Evolutionary conservation across 2,113 vertebrate species (phyloP).

Genomic region (Tupaia chinensis): DNA sequence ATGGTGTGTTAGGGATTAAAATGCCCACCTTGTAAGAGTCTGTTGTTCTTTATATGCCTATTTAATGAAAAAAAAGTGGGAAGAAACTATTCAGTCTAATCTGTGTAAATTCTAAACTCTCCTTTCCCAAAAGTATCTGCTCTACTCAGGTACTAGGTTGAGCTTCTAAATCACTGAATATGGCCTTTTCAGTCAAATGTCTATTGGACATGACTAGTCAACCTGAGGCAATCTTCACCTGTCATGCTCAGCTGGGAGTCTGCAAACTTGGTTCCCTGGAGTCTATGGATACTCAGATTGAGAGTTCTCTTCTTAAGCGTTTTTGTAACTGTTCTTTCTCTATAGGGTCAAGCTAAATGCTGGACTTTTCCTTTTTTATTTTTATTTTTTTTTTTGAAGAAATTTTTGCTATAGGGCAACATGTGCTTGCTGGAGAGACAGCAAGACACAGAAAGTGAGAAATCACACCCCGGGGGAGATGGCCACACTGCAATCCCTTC

Average conservation of each 20-base stretch:
- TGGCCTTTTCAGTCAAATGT: neutral
- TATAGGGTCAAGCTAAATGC: neutral
- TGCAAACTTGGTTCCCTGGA: neutral
- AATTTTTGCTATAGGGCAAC: no score
- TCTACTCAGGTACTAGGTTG: neutral
- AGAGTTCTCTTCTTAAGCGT: neutral
- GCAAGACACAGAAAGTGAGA: no score
- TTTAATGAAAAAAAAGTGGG: neutral
- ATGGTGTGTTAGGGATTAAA: neutral
- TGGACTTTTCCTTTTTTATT: neutral
- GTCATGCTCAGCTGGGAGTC: neutral
- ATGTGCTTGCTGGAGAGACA: no score
- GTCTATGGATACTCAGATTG: neutral
- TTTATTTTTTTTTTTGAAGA: no score
- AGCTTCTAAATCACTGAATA: neutral
- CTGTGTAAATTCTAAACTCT: neutral
- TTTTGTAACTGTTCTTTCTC: neutral
- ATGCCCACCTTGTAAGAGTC: neutral
- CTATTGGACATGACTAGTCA: neutral
- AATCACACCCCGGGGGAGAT: no score
- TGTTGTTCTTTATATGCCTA: neutral
- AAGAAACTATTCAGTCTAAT: neutral
- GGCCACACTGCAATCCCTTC: no score
- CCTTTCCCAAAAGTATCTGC: neutral
- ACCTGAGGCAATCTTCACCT: neutral